phyloP scores from a whole-genome alignment of 2,888 invertebrate genomes.

The Atherix ibis region DNA sequence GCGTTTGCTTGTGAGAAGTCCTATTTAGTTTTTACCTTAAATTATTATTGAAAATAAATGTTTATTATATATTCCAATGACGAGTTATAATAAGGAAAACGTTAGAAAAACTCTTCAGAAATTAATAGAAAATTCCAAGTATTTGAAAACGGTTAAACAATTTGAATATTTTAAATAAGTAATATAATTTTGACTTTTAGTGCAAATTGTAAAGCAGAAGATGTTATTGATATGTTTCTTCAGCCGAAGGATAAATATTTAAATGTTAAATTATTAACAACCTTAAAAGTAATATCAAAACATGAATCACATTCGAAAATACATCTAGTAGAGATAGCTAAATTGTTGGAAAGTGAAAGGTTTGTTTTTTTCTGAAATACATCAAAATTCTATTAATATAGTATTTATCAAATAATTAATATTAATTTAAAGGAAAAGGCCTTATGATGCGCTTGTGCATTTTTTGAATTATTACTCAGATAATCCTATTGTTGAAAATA shows the following conservation, averaged over 20 bases:
- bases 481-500: conserved; percentile 17
- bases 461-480: conserved; percentile 22
- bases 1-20: no score
- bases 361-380: background rate
- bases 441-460: conserved; percentile 23
- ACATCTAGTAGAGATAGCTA: conserved; percentile 19
- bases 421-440: conserved; percentile 22
- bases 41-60: no score
- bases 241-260: conserved; percentile 21
- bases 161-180: background rate
- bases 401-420: background rate
- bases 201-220: conserved; percentile 21
- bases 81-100: background rate
- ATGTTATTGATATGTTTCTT: conserved; percentile 24
- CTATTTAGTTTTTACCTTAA: no score
- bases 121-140: background rate
- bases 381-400: background rate
- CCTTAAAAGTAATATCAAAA: conserved; percentile 23
- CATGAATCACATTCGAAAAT: conserved; percentile 20
- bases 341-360: conserved; percentile 20
- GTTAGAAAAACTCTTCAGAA: no score
- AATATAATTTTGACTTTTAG: conserved; percentile 15
- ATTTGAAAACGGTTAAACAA: background rate
- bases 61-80: no score
- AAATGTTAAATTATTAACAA: conserved; percentile 19